Base-by-base conservation (phyloP, 1,140 invertebrate species). In the Drosophila willistoni region DNA sequence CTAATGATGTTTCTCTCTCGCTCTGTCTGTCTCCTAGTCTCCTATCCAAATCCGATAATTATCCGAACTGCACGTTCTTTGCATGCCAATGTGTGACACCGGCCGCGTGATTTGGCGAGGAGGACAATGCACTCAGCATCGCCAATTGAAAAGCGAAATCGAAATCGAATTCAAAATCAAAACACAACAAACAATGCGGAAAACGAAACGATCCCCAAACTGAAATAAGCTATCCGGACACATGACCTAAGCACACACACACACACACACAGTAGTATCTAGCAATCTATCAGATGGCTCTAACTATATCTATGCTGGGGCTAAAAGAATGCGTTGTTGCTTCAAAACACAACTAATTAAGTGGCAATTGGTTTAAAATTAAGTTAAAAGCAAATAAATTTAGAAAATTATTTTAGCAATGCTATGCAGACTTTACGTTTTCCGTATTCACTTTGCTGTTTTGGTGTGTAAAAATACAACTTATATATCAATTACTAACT, bases 101-200 rank as follows among this genome's bases (percentile, higher is more conserved):
- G 42, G 9, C 76, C 79, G 81, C 77, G 84, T 79, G 83, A 82
- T 86, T 70, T 34, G 79, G 13, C 44, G 44, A 68, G 83, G 67
- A 69, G 83, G 67, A 69, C 84, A 77, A 74, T 89, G 83, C 80
- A 79, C 83, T 77, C 84, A 42, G 34, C 29, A 39, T 55, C 84
- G 51, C 25, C 29, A 39, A 29, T 29, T 55, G 7, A 22, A 9
- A 17, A 66, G 60, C n/a, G 34, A 67, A 80, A 72, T 74, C 59
- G 44, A 62, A 79, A 77, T 68, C 25, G 83, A 86, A 86, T 79
- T 69, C 83, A 79, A 86, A 86, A 84, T 77, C 73, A 71, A 85
- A 87, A 77, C 71, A 86, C 64, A 42, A 51, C 56, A 64, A 78
- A 77, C 76, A 60, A 57, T 57, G 17, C 6, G 14, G 12, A 62